These are phyloP conservation scores for Polymixis flavicincta DNA, from an alignment of 2,888 invertebrate species.

Conservation along the genomic window DNA sequence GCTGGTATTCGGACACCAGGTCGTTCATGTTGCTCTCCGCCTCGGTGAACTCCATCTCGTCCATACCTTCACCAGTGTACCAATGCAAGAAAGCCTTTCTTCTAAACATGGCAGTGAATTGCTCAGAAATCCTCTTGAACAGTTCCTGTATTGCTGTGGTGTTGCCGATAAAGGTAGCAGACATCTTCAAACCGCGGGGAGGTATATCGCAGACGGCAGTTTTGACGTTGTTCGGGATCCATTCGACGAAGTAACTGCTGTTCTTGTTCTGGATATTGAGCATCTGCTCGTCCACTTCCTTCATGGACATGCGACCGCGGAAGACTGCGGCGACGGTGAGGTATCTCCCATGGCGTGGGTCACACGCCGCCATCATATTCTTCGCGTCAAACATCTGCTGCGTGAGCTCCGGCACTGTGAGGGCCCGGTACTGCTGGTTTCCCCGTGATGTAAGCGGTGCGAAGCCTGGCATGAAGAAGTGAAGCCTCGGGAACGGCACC, in stretches of 20 bases:
- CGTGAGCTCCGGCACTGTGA: constrained; percentile 97
- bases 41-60: constrained; percentile 98
- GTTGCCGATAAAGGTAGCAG: constrained; percentile 96
- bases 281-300: constrained; percentile 96
- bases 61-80: constrained; percentile 99
- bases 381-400: constrained; percentile 98
- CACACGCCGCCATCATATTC: constrained; percentile 99
- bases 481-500: constrained; percentile 94
- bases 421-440: constrained; percentile 96
- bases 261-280: constrained; percentile 94
- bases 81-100: constrained; percentile 98
- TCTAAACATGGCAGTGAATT: constrained; percentile 97
- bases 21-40: constrained; percentile 98
- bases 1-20: constrained; percentile 97
- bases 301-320: constrained; percentile 97
- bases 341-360: constrained; percentile 97
- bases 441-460: constrained; percentile 94
- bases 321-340: constrained; percentile 97
- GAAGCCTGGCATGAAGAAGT: constrained; percentile 91
- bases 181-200: constrained; percentile 94
- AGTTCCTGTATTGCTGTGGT: constrained; percentile 96
- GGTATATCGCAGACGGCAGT: constrained; percentile 96
- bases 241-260: constrained; percentile 94
- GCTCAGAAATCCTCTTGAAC: constrained; percentile 96
- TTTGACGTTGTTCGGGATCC: constrained; percentile 95